Evolutionary conservation across 2,113 vertebrate species (phyloP).

Genomic region (Etheostoma spectabile): DNA sequence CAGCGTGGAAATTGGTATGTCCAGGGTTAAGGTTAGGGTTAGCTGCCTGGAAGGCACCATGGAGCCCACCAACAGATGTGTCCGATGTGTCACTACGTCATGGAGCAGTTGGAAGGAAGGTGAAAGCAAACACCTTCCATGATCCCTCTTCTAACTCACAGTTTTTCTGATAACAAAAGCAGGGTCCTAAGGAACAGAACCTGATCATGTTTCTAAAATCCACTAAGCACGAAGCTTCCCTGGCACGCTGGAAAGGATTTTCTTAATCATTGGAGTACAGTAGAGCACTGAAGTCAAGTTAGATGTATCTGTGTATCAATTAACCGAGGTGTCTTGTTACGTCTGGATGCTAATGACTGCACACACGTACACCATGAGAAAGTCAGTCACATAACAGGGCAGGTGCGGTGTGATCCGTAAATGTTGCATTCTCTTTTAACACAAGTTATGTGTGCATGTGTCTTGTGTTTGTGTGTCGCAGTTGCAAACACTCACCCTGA

Average conservation of each 20-base stretch:
- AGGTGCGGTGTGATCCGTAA: neutral
- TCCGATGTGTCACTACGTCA: conserved; percentile 56
- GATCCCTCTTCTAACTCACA: neutral
- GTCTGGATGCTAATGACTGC: neutral
- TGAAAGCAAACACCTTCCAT: conserved; percentile 60
- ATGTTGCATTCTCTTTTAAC: neutral
- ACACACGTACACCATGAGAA: neutral
- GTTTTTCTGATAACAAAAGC: conserved; percentile 38
- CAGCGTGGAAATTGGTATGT: too few species aligned
- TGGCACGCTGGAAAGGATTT: neutral
- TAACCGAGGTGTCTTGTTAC: neutral
- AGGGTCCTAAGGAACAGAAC: conserved; percentile 18
- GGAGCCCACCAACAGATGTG: neutral
- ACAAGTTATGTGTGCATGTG: neutral
- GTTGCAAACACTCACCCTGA: conserved; percentile 90
- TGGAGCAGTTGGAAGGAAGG: conserved; percentile 54
- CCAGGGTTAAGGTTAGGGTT: too few species aligned
- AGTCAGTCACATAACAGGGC: neutral
- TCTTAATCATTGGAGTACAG: conserved; percentile 4
- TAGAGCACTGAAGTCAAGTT: neutral
- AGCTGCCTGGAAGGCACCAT: too few species aligned
- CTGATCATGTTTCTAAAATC: conserved; percentile 61
- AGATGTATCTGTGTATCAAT: neutral
- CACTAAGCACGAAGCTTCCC: neutral
- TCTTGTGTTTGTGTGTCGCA: neutral